A percentile compares a stretch with the other conserved stretches of the same genome.
Conservation (phyloP, 1,140 invertebrate species). For the Idris sp. region DNA sequence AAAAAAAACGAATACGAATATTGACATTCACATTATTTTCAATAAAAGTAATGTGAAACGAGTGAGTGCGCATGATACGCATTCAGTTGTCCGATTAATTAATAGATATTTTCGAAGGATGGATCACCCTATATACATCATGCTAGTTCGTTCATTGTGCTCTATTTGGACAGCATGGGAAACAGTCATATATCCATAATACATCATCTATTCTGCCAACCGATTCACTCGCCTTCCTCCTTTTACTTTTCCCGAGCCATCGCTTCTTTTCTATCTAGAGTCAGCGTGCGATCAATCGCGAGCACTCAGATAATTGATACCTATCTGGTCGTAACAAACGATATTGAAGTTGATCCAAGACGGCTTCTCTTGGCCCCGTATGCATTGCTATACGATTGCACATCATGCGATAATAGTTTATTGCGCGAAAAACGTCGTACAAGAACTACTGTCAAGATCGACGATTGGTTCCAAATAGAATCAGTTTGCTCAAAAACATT, state of each 20-base stretch:
- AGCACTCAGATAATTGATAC: conserved; percentile 56
- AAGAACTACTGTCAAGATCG: conserved; percentile 12
- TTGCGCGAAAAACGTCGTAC: conserved; percentile 38
- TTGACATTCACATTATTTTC: conserved; percentile 29
- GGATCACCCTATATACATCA: conserved; percentile 53
- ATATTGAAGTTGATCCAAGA: conserved; percentile 45
- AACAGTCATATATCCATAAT: conserved; percentile 57
- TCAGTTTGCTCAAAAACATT: conserved; percentile 8
- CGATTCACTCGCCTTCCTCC: conserved; percentile 40
- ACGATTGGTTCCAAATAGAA: conserved; percentile 5
- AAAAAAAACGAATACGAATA: conserved; percentile 4
- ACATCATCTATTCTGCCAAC: conserved; percentile 58
- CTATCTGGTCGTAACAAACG: conserved; percentile 59
- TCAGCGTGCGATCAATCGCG: conserved; percentile 53
- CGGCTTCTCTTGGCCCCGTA: conserved; percentile 29
- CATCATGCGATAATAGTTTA: conserved; percentile 49
- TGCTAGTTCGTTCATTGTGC: conserved; percentile 47
- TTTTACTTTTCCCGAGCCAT: conserved; percentile 51
- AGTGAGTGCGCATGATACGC: conserved; percentile 36
- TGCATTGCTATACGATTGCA: conserved; percentile 25
- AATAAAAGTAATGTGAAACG: conserved; percentile 20
- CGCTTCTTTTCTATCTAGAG: conserved; percentile 44
- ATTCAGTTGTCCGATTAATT: conserved; percentile 61
- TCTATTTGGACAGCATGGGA: conserved; percentile 63
- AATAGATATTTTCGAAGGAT: conserved; percentile 61